Percentiles rank a stretch among this genome's conserved stretches.
Evolutionary conservation across 2,113 vertebrate genomes (phyloP).

Genomic region (Scatophagus argus): DNA sequence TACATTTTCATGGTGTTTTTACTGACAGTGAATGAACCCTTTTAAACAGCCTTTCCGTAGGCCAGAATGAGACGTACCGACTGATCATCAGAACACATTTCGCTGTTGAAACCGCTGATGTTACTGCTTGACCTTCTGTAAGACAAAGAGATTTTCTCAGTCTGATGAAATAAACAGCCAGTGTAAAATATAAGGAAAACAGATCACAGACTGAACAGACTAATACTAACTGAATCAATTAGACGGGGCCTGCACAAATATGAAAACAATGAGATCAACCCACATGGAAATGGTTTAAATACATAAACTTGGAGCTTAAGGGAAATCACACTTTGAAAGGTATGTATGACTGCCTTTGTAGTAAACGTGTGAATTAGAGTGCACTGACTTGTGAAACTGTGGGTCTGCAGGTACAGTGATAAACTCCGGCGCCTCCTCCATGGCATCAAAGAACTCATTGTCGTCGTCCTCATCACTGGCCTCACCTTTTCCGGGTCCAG

Average conservation of each 20-base stretch:
- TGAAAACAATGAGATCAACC: not conserved
- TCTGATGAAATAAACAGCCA: not conserved
- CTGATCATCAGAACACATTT: slow-evolving; percentile 93
- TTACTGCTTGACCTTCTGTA: slow-evolving; percentile 95
- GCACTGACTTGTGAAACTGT: slow-evolving; percentile 92
- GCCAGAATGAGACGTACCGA: slow-evolving; percentile 81
- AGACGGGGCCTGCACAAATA: no score
- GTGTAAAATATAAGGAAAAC: not conserved
- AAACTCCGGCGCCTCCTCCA: slow-evolving; percentile 91
- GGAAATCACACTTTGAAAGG: not conserved
- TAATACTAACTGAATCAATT: accelerated
- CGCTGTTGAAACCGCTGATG: slow-evolving; percentile 94
- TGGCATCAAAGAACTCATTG: slow-evolving; percentile 94
- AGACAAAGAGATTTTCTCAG: slow-evolving; percentile 16
- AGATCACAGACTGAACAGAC: no score
- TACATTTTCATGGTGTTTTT: not conserved
- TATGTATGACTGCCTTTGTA: accelerated
- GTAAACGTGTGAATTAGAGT: not conserved
- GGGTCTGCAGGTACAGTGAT: slow-evolving; percentile 90
- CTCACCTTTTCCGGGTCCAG: slow-evolving; percentile 88
- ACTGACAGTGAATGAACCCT: not conserved
- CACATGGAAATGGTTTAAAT: accelerated
- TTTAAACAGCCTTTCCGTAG: not conserved
- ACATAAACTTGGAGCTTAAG: not conserved
- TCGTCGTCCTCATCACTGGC: slow-evolving; percentile 95